Evolutionary conservation across 2,113 vertebrate genomes (phyloP).

Genomic region (Aphyosemion australe): DNA sequence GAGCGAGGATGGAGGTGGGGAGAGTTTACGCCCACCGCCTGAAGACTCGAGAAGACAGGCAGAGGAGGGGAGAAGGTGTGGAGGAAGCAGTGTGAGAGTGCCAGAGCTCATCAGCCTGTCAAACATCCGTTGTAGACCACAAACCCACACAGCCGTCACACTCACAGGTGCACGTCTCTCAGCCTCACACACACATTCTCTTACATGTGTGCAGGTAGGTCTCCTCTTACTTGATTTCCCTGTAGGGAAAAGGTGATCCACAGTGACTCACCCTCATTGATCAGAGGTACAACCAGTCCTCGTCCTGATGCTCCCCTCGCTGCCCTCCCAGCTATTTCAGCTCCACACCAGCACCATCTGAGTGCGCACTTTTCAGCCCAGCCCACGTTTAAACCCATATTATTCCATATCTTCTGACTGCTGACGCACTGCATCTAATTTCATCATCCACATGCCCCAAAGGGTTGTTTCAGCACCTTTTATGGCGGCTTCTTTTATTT

Average conservation of each 20-base stretch:
- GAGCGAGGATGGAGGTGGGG: conserved; percentile 42
- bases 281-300: conserved; percentile 51
- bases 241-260: conserved; percentile 30
- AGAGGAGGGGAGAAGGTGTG: conserved; percentile 57
- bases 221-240: conserved; percentile 11
- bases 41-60: conserved; percentile 63
- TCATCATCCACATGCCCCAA: conserved; percentile 43
- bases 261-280: conserved; percentile 54
- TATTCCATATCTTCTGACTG: conserved; percentile 55
- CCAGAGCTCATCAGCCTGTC: conserved; percentile 62
- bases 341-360: conserved; percentile 30
- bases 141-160: conserved; percentile 64
- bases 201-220: conserved; percentile 26
- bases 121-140: conserved; percentile 72
- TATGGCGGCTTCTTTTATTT: neutral
- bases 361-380: conserved; percentile 36
- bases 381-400: conserved; percentile 55
- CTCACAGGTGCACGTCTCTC: conserved; percentile 60
- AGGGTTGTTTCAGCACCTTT: conserved; percentile 41
- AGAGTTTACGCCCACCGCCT: conserved; percentile 61
- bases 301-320: conserved; percentile 9
- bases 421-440: conserved; percentile 69
- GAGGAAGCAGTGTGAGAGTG: conserved; percentile 49
- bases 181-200: conserved; percentile 19
- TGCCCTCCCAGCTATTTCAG: conserved; percentile 34